These are phyloP conservation scores for Heliconius charithonia DNA, from an alignment of 2,888 invertebrate species.

Conservation along the genomic window DNA sequence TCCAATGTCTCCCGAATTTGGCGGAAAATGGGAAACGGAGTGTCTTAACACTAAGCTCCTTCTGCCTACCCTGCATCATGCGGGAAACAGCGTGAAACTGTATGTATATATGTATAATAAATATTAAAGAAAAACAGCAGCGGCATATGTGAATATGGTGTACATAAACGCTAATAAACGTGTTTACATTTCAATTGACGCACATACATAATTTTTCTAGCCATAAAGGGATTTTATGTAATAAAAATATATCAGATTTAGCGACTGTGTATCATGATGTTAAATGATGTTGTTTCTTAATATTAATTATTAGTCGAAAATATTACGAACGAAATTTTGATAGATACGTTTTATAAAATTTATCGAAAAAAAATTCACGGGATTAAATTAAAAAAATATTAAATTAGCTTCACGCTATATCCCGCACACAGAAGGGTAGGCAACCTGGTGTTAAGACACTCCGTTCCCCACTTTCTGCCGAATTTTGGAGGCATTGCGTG, in stretches of 20 bases:
- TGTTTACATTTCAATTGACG: conserved; percentile 19
- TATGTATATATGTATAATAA: background rate
- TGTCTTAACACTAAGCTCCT: no score
- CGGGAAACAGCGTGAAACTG: no score
- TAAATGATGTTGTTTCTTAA: background rate
- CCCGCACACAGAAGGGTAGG: no score
- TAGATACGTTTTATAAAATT: no score
- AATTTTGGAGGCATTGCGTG: no score
- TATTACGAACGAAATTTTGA: background rate
- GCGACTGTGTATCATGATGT: background rate
- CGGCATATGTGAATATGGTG: background rate
- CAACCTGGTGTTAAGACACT: no score
- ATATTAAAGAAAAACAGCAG: background rate
- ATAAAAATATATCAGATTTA: conserved; percentile 2
- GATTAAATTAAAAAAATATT: no score
- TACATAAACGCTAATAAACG: conserved; percentile 10
- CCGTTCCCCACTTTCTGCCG: no score
- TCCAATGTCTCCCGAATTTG: no score
- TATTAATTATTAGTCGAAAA: background rate
- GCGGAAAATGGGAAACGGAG: accelerated
- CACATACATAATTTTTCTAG: conserved; percentile 4
- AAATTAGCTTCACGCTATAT: no score
- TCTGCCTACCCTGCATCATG: no score
- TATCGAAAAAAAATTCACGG: no score
- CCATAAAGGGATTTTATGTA: conserved; percentile 4